A percentile compares a stretch with the other conserved stretches of the same genome.
Conservation (phyloP, 2,888 invertebrate genomes). For the Leptinotarsa peninsularis region DNA sequence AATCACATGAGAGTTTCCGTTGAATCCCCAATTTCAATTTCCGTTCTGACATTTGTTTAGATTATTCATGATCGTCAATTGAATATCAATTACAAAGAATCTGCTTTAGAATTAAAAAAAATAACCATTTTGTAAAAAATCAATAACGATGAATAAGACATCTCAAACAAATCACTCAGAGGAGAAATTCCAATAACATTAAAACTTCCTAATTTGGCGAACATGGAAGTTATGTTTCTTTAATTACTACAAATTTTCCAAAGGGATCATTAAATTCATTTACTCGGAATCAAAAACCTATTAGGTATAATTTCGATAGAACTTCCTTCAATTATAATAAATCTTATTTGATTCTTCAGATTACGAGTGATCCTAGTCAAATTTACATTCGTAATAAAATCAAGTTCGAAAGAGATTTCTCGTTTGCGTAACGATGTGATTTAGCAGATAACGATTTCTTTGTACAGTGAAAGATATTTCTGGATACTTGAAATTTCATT, state of each 20-base stretch:
- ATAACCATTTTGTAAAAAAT: too few species aligned
- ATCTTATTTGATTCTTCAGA: slow-evolving; percentile 22
- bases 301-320: slow-evolving; percentile 8
- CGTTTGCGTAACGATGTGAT: slow-evolving; percentile 5
- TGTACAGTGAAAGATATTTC: not conserved
- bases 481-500: not conserved
- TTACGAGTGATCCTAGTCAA: slow-evolving; percentile 10
- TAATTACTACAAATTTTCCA: slow-evolving; percentile 29
- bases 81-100: too few species aligned
- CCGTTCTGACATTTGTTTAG: too few species aligned
- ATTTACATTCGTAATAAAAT: slow-evolving; percentile 22
- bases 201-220: not conserved
- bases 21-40: too few species aligned
- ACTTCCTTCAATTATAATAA: slow-evolving; percentile 21
- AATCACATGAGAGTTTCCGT: too few species aligned
- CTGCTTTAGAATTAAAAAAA: too few species aligned
- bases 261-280: slow-evolving; percentile 28
- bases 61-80: too few species aligned
- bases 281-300: slow-evolving; percentile 35
- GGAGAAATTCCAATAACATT: too few species aligned
- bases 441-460: slow-evolving; percentile 1
- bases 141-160: too few species aligned
- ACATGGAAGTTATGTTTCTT: slow-evolving; percentile 24
- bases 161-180: too few species aligned
- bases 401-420: not conserved